Percentiles rank a stretch among this genome's conserved stretches.
Evolutionary conservation across 2,797 vertebrate genomes (phyloP).

Genomic region (Botia kubotai): DNA sequence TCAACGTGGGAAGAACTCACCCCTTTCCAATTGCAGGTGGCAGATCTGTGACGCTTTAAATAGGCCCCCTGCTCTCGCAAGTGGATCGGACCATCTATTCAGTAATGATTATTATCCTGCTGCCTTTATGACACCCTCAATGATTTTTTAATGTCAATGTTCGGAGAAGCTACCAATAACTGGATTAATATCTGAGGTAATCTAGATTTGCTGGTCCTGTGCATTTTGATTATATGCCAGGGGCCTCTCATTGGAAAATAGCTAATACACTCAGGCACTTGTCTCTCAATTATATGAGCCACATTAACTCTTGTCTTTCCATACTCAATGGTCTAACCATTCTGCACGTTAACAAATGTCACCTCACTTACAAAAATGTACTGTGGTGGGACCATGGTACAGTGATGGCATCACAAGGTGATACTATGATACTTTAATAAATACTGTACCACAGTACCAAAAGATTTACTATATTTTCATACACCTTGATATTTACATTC

Average conservation of each 20-base stretch:
- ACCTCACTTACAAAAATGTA: neutral
- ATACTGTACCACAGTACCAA: neutral
- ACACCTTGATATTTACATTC: too few species aligned
- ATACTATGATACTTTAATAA: neutral
- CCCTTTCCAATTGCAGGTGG: constrained; percentile 44
- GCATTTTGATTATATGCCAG: constrained; percentile 67
- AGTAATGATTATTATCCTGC: constrained; percentile 66
- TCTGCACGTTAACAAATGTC: constrained; percentile 11
- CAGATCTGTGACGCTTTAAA: constrained; percentile 52
- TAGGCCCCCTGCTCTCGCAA: constrained; percentile 42
- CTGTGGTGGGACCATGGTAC: neutral
- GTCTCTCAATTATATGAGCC: constrained; percentile 65
- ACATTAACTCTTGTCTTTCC: constrained; percentile 60
- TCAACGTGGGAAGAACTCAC: constrained; percentile 44
- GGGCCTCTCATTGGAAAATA: constrained; percentile 60
- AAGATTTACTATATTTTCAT: neutral
- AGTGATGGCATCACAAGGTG: neutral
- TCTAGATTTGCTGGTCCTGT: constrained; percentile 69
- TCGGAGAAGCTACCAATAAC: constrained; percentile 63
- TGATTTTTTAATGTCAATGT: constrained; percentile 68
- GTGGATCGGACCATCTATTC: constrained; percentile 60
- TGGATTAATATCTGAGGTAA: constrained; percentile 67
- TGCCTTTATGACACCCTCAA: constrained; percentile 65
- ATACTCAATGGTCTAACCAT: constrained; percentile 31
- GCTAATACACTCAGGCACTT: constrained; percentile 61